Evolutionary conservation across 2,888 invertebrate species (phyloP).

Genomic region (Actias luna): DNA sequence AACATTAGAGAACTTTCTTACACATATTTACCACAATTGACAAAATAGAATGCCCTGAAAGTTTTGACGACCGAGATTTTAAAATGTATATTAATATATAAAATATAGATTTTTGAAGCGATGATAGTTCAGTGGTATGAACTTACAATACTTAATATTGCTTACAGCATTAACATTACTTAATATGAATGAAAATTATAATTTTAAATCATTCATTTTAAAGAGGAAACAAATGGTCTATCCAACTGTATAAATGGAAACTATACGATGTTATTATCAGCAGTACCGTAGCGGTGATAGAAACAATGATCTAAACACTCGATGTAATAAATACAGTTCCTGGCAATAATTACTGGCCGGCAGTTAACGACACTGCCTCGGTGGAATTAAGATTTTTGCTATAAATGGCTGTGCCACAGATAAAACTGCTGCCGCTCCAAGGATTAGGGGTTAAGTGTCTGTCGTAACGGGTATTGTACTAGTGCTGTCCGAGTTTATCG

Average conservation of each 20-base stretch:
- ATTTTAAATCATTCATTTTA: neutral
- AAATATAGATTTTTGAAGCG: too few relatives aligned
- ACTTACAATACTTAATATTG: too few relatives aligned
- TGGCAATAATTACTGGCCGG: constrained; percentile 76
- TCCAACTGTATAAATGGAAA: neutral
- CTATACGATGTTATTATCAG: neutral
- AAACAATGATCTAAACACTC: constrained; percentile 38
- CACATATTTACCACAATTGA: too few relatives aligned
- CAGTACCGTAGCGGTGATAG: constrained; percentile 1
- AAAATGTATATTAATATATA: too few relatives aligned
- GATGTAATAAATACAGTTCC: constrained; percentile 71
- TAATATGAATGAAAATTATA: neutral
- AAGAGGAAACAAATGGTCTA: neutral
- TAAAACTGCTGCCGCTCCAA: constrained; percentile 72
- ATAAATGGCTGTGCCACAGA: constrained; percentile 69
- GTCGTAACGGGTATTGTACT: constrained; percentile 72
- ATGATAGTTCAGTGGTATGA: too few relatives aligned
- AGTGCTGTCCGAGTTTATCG: constrained; percentile 45
- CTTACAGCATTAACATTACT: too few relatives aligned
- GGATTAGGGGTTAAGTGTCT: constrained; percentile 82
- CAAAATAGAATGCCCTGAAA: too few relatives aligned
- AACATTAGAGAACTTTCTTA: too few relatives aligned
- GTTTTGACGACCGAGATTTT: too few relatives aligned
- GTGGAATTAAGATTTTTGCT: constrained; percentile 80
- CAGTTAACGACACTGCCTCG: constrained; percentile 75